Conservation (phyloP, 2,113 vertebrate species). For the Dendropsophus ebraccatus region DNA sequence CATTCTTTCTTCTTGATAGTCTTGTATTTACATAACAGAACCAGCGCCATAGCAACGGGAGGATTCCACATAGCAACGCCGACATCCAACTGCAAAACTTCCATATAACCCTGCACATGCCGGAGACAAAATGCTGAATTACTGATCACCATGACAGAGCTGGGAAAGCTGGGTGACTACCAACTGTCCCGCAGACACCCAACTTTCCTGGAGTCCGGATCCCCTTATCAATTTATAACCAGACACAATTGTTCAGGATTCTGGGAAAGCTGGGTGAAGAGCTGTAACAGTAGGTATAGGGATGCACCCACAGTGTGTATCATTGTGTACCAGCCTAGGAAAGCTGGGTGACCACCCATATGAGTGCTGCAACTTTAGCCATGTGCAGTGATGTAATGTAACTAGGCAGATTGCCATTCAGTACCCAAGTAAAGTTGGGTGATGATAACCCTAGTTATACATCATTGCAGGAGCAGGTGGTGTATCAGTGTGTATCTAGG, state of each 20-base stretch:
- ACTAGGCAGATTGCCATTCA: no score
- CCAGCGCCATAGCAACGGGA: neutral
- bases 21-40: neutral
- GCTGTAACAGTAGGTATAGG: neutral
- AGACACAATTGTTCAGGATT: neutral
- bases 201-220: no score
- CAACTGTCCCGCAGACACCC: no score
- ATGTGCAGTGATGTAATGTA: neutral
- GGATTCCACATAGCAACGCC: neutral
- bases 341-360: no score
- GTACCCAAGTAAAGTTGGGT: no score
- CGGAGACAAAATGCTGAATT: neutral
- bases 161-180: no score
- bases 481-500: neutral
- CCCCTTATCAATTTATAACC: no score
- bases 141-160: neutral
- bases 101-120: slow-evolving; percentile 8
- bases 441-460: no score
- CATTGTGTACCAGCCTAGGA: no score
- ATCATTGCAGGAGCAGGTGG: neutral
- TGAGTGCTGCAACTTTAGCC: no score
- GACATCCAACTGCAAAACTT: neutral
- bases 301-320: neutral
- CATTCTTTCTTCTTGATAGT: neutral
- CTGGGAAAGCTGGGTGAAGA: neutral